Percentiles rank a stretch among this genome's conserved stretches.
Conservation (phyloP, 1,140 invertebrate species). For the Zeugodacus cucurbitae region DNA sequence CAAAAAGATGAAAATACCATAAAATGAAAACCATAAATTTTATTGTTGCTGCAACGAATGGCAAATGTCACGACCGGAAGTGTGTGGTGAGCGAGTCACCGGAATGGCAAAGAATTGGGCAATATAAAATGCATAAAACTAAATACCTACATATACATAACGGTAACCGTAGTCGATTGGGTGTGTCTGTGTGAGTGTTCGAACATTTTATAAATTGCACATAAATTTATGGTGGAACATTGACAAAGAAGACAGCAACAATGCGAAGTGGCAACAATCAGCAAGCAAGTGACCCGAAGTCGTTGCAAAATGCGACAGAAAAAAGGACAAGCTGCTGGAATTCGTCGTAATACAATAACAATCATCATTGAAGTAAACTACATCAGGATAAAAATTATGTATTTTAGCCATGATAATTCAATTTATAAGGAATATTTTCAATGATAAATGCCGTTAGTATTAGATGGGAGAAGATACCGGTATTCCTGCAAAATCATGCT, state of each 20-base stretch:
- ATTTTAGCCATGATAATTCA: no score
- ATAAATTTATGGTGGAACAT: not conserved
- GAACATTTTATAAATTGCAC: not conserved
- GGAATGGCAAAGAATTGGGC: not conserved
- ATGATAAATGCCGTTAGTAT: no score
- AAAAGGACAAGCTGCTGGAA: no score
- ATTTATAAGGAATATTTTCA: no score
- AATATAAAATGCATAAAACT: constrained; percentile 2
- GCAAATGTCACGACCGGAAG: not conserved
- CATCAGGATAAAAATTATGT: no score
- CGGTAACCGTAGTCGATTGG: not conserved
- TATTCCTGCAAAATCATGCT: no score
- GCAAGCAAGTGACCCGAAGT: not conserved
- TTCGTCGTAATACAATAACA: not conserved
- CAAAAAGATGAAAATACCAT: not conserved
- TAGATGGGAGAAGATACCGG: no score
- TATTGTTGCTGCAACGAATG: not conserved
- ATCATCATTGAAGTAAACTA: no score
- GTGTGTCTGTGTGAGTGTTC: not conserved
- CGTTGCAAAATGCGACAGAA: not conserved
- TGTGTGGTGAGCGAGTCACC: not conserved
- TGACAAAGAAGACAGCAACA: not conserved
- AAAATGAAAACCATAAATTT: not conserved
- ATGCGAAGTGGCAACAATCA: no score
- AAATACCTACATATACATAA: not conserved